These are phyloP conservation scores for Ophraella communa DNA, from an alignment of 2,888 invertebrate species.

Conservation along the genomic window DNA sequence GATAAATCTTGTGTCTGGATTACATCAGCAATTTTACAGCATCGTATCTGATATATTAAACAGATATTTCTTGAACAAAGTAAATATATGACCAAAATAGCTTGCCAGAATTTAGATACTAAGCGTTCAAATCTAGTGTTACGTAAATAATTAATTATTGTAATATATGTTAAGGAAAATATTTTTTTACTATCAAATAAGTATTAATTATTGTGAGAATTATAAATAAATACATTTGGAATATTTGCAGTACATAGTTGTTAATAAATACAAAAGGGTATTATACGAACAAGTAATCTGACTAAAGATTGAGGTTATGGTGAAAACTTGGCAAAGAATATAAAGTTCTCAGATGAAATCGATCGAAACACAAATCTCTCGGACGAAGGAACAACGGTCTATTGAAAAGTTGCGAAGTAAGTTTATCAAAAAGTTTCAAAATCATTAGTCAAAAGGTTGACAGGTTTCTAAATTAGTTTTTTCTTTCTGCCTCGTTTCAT, in stretches of 20 bases:
- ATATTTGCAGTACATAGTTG: neutral
- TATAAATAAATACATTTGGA: too few species aligned
- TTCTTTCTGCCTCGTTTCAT: slow-evolving; percentile 18
- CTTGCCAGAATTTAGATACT: neutral
- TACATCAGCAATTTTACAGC: slow-evolving; percentile 19
- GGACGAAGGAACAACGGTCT: slow-evolving; percentile 18
- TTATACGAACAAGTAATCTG: neutral
- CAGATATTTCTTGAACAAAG: slow-evolving; percentile 1
- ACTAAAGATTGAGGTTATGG: neutral
- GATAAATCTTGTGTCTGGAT: slow-evolving; percentile 23
- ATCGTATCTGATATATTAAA: slow-evolving; percentile 13
- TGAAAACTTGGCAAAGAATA: slow-evolving; percentile 1
- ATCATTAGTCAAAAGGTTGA: slow-evolving; percentile 27
- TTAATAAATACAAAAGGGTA: neutral
- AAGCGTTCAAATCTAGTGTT: neutral
- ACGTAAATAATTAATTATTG: too few species aligned
- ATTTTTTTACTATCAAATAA: too few species aligned
- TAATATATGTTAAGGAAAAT: too few species aligned
- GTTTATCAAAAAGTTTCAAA: slow-evolving; percentile 27
- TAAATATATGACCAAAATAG: neutral
- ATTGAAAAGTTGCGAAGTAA: slow-evolving; percentile 21
- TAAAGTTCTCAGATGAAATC: slow-evolving; percentile 17
- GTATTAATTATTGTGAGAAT: too few species aligned
- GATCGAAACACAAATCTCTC: slow-evolving; percentile 22
- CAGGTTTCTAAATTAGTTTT: slow-evolving; percentile 26